Evolutionary conservation across 2,888 invertebrate genomes (phyloP).

Genomic region (Hyposoter dolosus): DNA sequence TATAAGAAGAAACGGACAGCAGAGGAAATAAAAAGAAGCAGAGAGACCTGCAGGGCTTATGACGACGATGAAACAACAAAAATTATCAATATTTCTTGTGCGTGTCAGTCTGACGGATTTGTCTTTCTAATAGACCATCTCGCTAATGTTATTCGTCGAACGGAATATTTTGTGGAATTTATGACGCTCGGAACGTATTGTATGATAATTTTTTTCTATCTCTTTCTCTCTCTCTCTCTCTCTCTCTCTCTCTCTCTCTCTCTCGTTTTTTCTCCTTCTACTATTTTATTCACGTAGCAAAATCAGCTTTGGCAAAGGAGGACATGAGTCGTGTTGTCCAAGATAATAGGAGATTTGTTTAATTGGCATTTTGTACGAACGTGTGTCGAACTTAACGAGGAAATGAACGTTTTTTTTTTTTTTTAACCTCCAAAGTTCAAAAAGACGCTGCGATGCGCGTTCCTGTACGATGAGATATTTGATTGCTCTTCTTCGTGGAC

Average conservation of each 20-base stretch:
- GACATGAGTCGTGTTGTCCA: slow-evolving; percentile 26
- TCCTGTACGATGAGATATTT: background rate
- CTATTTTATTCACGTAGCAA: slow-evolving; percentile 30
- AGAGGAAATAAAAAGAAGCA: background rate
- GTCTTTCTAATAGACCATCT: slow-evolving; percentile 50
- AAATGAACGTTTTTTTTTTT: slow-evolving; percentile 33
- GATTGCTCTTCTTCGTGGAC: slow-evolving; percentile 15
- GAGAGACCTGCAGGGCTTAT: slow-evolving; percentile 12
- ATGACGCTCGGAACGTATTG: slow-evolving; percentile 62
- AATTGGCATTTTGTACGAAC: slow-evolving; percentile 56
- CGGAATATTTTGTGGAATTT: slow-evolving; percentile 66
- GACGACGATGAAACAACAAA: slow-evolving; percentile 17
- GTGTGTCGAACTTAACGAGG: slow-evolving; percentile 19
- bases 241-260: slow-evolving; percentile 13
- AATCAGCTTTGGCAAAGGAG: slow-evolving; percentile 44
- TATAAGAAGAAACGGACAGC: background rate
- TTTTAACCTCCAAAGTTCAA: slow-evolving; percentile 43
- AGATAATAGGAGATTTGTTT: slow-evolving; percentile 64
- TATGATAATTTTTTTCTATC: slow-evolving; percentile 58
- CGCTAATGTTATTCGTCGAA: slow-evolving; percentile 56
- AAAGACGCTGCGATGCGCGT: slow-evolving; percentile 15
- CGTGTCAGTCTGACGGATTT: slow-evolving; percentile 57
- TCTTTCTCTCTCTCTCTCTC: slow-evolving; percentile 7
- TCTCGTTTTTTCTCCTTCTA: slow-evolving; percentile 15
- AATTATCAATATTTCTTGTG: slow-evolving; percentile 53